A percentile compares a stretch with the other conserved stretches of the same genome.
These are phyloP conservation scores for Agonum fuliginosum DNA, from an alignment of 2,888 invertebrate genomes.

Conservation along the genomic window DNA sequence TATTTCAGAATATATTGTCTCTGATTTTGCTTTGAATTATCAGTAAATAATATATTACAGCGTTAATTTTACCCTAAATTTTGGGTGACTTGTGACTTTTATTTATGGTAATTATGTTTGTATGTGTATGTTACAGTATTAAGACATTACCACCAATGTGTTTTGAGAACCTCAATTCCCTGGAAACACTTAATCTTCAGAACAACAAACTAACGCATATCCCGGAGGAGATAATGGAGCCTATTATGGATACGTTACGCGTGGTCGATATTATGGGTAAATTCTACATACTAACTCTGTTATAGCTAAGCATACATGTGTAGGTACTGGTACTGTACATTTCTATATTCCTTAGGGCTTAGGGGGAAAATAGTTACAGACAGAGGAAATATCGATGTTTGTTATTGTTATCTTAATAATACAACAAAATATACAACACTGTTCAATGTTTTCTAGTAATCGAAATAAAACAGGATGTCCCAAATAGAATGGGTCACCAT, in stretches of 20 bases:
- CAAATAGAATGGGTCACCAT: too few relatives aligned
- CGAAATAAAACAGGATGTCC: too few relatives aligned
- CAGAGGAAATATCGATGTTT: too few relatives aligned
- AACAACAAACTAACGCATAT: slow-evolving; percentile 90
- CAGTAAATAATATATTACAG: too few relatives aligned
- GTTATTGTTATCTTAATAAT: too few relatives aligned
- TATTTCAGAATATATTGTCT: too few relatives aligned
- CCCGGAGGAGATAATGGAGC: slow-evolving; percentile 92
- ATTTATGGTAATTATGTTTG: background rate
- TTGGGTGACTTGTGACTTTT: background rate
- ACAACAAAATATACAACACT: too few relatives aligned
- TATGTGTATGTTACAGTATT: slow-evolving; percentile 77
- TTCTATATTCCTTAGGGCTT: too few relatives aligned
- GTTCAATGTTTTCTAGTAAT: too few relatives aligned
- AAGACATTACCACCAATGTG: slow-evolving; percentile 87
- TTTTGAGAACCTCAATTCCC: slow-evolving; percentile 91
- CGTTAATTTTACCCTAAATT: background rate
- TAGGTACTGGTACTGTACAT: too few relatives aligned
- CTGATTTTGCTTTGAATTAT: too few relatives aligned
- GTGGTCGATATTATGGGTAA: slow-evolving; percentile 93
- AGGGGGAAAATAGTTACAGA: background rate
- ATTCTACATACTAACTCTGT: slow-evolving; percentile 62
- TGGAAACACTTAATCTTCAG: slow-evolving; percentile 91
- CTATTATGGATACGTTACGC: slow-evolving; percentile 88
- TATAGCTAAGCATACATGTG: too few relatives aligned